Evolutionary conservation across 2,888 invertebrate species (phyloP), one percentile per base, ranked within the genome.

Genomic region (Hydrotaea cyrtoneurina): DNA sequence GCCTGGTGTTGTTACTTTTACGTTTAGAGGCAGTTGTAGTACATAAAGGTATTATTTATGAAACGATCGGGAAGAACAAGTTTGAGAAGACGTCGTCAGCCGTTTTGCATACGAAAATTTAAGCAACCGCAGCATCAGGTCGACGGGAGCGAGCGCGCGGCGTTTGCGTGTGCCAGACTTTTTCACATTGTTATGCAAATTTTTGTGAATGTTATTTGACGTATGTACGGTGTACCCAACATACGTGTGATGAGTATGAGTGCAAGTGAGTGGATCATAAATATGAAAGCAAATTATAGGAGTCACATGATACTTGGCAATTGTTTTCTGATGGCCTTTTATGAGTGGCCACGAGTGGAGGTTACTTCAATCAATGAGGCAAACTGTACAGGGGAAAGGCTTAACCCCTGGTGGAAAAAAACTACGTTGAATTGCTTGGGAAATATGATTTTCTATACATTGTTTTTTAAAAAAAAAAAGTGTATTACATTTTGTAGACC

Each of bases 21-120:
- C 10, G 36, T 39, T 78, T 71, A 81, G 80, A 77, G 82, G 73
- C n/a, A n/a, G n/a, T n/a, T n/a, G n/a, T n/a, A n/a, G n/a, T 74
- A 74, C 82, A 85, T 85, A 85, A 85, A 85, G 79, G 85, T 82
- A 85, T 85, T 85, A 85, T 82, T 85, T 85, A 82, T 85, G 85
- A 82, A 85, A 85, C 85, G 82, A 82, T 85, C 85, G 74, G 69
- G 85, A 79, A 85, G 85, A 85, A 82, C 85, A 85, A 85, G 85
- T 85, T 82, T 80, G 69, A 21, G n/a, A 10, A 53, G 55, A 19
- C 11, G 8, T 53, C 57, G 21, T 1, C 23, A 7, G 19, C 1
- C 7, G 23, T 17, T 46, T 43, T 46, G 69, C 69, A 69, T 19
- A 66, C 31, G 10, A 31, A 31, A 31, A 36, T 21, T 13, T n/a